Evolutionary conservation across 2,888 invertebrate genomes (phyloP).

Genomic region (Mantis religiosa): DNA sequence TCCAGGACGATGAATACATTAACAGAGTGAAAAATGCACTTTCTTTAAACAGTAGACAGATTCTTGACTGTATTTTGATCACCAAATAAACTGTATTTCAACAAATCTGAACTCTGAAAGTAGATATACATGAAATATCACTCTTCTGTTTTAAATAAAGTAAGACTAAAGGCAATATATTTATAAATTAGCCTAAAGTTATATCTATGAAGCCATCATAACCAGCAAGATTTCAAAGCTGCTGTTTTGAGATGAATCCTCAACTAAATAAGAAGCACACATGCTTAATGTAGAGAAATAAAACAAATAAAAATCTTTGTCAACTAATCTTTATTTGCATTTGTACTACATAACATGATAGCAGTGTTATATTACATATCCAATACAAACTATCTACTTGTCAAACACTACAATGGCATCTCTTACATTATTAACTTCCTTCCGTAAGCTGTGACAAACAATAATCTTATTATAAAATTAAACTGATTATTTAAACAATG

Average conservation of each 20-base stretch:
- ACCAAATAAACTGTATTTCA: too few species aligned
- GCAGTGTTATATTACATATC: neutral
- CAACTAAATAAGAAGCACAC: neutral
- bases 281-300: neutral
- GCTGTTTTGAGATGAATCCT: neutral
- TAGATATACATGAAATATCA: too few species aligned
- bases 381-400: neutral
- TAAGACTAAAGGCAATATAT: too few species aligned
- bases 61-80: too few species aligned
- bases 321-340: neutral
- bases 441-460: neutral
- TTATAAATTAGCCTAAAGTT: slow-evolving; percentile 26
- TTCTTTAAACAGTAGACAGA: too few species aligned
- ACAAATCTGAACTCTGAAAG: too few species aligned
- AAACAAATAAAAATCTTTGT: neutral
- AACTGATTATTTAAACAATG: too few species aligned
- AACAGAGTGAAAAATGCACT: too few species aligned
- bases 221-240: slow-evolving; percentile 20
- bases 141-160: too few species aligned
- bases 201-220: slow-evolving; percentile 34
- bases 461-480: neutral
- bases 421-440: neutral
- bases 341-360: neutral
- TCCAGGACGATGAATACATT: too few species aligned
- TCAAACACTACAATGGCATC: neutral